Evolutionary conservation across 2,888 invertebrate species (phyloP).

Genomic region (Acleris holmiana): DNA sequence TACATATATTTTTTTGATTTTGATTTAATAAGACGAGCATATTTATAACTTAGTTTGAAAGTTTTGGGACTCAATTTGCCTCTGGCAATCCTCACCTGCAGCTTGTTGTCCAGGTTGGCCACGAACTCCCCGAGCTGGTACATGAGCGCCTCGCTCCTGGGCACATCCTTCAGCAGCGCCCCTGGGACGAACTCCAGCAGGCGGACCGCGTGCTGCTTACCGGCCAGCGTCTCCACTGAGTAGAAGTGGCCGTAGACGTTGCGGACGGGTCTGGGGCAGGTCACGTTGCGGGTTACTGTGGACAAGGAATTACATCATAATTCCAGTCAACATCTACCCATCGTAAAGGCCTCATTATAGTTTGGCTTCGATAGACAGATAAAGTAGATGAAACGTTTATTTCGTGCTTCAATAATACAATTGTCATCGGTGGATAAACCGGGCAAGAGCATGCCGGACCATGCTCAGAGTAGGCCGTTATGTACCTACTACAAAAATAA

Average conservation of each 20-base stretch:
- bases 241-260: conserved; percentile 87
- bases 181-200: conserved; percentile 92
- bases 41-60: too few species aligned
- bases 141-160: conserved; percentile 85
- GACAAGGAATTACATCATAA: neutral
- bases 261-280: conserved; percentile 88
- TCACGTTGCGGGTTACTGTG: conserved; percentile 84
- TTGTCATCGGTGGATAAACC: too few species aligned
- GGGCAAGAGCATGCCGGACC: too few species aligned
- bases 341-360: too few species aligned
- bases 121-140: conserved; percentile 89
- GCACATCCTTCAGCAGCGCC: conserved; percentile 86
- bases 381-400: too few species aligned
- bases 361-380: too few species aligned
- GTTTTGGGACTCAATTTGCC: neutral
- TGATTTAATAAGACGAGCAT: too few species aligned
- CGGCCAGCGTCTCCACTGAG: conserved; percentile 79
- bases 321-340: too few species aligned
- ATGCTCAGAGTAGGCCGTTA: too few species aligned
- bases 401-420: too few species aligned
- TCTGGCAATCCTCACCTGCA: conserved; percentile 82
- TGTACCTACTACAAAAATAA: too few species aligned
- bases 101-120: conserved; percentile 87
- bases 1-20: too few species aligned
- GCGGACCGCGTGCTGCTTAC: conserved; percentile 87